These are phyloP conservation scores for Leucoma salicis DNA, from an alignment of 2,888 invertebrate species.

Conservation along the genomic window DNA sequence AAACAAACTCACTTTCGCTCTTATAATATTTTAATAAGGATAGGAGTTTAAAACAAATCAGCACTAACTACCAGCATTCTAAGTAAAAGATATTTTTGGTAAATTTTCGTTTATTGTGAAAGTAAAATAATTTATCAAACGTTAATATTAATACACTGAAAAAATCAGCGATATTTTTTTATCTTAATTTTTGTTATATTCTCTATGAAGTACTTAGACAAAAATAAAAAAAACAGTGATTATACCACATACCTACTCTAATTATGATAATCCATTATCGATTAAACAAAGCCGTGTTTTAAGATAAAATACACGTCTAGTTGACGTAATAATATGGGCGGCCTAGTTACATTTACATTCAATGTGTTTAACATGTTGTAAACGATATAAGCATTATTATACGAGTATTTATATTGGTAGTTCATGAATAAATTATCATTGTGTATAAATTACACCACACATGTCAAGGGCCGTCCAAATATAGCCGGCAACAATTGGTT, in stretches of 20 bases:
- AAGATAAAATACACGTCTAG: slow-evolving; percentile 6
- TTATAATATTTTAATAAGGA: too few relatives aligned
- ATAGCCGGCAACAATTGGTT: slow-evolving; percentile 29
- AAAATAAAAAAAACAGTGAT: background rate
- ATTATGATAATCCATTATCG: background rate
- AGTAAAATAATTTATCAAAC: too few relatives aligned
- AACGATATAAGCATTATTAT: slow-evolving; percentile 7
- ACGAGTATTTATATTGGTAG: slow-evolving; percentile 20
- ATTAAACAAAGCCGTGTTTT: background rate
- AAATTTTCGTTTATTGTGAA: too few relatives aligned
- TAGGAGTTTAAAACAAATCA: too few relatives aligned
- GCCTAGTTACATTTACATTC: slow-evolving; percentile 15
- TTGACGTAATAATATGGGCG: slow-evolving; percentile 1
- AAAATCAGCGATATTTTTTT: too few relatives aligned
- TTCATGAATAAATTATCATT: slow-evolving; percentile 22
- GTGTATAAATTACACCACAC: slow-evolving; percentile 30
- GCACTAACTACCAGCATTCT: too few relatives aligned
- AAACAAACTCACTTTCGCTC: too few relatives aligned
- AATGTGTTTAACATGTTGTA: slow-evolving; percentile 13
- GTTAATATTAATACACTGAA: too few relatives aligned
- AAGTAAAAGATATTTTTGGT: too few relatives aligned
- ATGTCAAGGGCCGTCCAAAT: slow-evolving; percentile 29
- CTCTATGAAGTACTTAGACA: too few relatives aligned
- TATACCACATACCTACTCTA: background rate
- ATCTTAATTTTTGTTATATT: too few relatives aligned